Conservation (phyloP, 2,888 invertebrate species). For the Melinopterus prodromus region DNA sequence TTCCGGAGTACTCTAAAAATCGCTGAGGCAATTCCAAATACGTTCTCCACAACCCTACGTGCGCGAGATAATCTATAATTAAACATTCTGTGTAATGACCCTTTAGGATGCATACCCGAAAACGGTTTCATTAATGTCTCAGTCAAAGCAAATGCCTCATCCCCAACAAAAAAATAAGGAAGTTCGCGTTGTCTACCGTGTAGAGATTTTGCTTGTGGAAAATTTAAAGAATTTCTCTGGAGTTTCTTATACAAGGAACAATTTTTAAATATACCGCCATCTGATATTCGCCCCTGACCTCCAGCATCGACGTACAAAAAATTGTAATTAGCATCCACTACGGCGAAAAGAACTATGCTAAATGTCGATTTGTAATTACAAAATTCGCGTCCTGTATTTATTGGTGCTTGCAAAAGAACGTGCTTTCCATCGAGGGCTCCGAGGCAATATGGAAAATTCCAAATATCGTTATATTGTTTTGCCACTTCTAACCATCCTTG, state of each 20-base stretch:
- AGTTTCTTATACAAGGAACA: constrained; percentile 20
- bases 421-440: constrained; percentile 45
- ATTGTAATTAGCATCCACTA: constrained; percentile 45
- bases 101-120: constrained; percentile 26
- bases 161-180: constrained; percentile 23
- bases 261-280: constrained; percentile 29
- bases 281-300: constrained; percentile 41
- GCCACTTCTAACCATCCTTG: constrained; percentile 40
- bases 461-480: constrained; percentile 36
- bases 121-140: constrained; percentile 35
- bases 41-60: constrained; percentile 36
- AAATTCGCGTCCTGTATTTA: constrained; percentile 40
- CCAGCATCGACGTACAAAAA: constrained; percentile 45
- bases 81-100: constrained; percentile 30
- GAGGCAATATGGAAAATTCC: constrained; percentile 44
- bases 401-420: constrained; percentile 39
- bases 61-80: constrained; percentile 36
- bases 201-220: constrained; percentile 28
- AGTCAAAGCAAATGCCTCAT: constrained; percentile 33
- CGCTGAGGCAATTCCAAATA: constrained; percentile 26
- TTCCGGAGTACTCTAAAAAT: constrained; percentile 32
- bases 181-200: neutral
- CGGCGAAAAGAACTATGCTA: constrained; percentile 45
- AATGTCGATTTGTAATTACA: constrained; percentile 44
- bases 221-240: constrained; percentile 19